These are phyloP conservation scores for Osmoderma eremita DNA, from an alignment of 2,888 invertebrate genomes.

Conservation along the genomic window DNA sequence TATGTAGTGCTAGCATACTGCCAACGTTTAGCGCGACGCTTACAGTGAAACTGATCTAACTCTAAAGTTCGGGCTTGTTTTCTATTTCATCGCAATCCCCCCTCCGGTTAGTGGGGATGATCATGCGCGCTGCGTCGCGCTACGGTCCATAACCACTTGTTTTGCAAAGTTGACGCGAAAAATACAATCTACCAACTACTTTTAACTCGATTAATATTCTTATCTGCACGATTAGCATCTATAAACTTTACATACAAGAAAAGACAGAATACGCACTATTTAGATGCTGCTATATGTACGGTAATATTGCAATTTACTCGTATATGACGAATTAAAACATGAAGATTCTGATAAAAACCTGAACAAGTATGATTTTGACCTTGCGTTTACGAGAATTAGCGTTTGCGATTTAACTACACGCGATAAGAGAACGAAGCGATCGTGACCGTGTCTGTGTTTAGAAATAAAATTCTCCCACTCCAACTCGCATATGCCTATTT, in stretches of 20 bases:
- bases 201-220: conserved; percentile 12
- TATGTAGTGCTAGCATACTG: conserved; percentile 59
- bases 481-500: not conserved
- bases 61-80: conserved; percentile 26
- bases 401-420: not conserved
- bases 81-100: conserved; percentile 37
- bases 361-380: no score
- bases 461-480: conserved; percentile 23
- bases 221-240: not conserved
- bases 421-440: not conserved
- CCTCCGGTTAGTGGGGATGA: conserved; percentile 36
- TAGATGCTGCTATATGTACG: no score
- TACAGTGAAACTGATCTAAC: conserved; percentile 67
- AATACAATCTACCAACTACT: conserved; percentile 11
- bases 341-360: no score
- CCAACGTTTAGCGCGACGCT: conserved; percentile 61
- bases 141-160: conserved; percentile 39
- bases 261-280: not conserved
- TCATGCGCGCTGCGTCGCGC: conserved; percentile 38
- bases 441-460: not conserved
- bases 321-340: no score
- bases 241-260: no score
- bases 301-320: no score
- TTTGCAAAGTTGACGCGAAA: conserved; percentile 10
- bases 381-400: not conserved